Base-by-base conservation (phyloP, 2,888 invertebrate genomes). In the Cryptus viduatorius region DNA sequence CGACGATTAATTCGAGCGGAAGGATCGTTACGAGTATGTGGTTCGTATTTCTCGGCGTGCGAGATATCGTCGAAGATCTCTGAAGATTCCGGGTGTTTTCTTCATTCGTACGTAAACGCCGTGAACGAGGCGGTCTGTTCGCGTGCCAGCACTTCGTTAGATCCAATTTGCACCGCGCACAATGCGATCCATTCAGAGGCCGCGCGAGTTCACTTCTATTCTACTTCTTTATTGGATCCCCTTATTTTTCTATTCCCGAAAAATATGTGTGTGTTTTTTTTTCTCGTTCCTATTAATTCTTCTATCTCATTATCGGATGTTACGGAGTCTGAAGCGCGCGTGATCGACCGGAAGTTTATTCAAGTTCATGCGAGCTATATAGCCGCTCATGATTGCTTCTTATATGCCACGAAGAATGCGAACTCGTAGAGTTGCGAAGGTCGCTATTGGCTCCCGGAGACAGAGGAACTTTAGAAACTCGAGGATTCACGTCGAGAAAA, bases 121-220 rank as follows among this genome's bases (percentile, higher is more conserved):
- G 48, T 68, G 50, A 77, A 80, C 48, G 77, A 71, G 59, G 68
- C 16, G 37, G 80, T 67, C 61, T 76, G 78, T 81, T 81, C 73
- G 84, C 81, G 81, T 84, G 84, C 81, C 81, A 82, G 69, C 78
- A 84, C 73, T 84, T 77, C 64, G 78, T 82, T 84, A 81, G 84
- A 78, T 78, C 68, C 73, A 84, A 84, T 84, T 82, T 84, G 81
- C 75, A 77, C 81, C 19, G 44, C 50, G 19, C 71, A 84, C 82
- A 82, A 82, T 75, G 46, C 59, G 61, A 64, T 59, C 75, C 76
- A 75, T 79, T 85, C 71, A 79, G 50, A 56, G 44, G 61, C 59
- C 64, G 31, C 59, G 56, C 83, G 24, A 24, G 24, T 24, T 37
- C 71, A 29, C 64, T 50, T 64, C 46, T 16, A 24, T 59, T 78